Percentiles rank a stretch among this genome's conserved stretches.
These are phyloP conservation scores for Herpetotheres cachinnans DNA, from an alignment of 2,113 vertebrate species.

Conservation along the genomic window DNA sequence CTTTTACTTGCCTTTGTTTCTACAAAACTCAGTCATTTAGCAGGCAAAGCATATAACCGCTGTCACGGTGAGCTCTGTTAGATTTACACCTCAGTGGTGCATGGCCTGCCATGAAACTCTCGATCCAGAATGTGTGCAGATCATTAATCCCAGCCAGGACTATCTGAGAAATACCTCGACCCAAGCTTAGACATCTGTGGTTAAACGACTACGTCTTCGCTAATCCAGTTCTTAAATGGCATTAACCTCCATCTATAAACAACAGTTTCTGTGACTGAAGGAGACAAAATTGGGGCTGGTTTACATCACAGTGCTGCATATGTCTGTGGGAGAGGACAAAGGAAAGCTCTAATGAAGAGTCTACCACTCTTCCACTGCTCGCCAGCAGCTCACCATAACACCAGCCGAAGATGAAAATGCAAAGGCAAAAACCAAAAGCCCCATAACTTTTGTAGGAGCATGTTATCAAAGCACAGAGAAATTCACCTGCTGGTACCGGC, in stretches of 20 bases:
- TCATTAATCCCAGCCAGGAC: neutral
- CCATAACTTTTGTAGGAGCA: neutral
- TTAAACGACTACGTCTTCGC: neutral
- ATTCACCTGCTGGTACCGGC: neutral
- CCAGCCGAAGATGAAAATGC: neutral
- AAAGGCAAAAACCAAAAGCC: neutral
- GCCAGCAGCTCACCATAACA: fast-evolving
- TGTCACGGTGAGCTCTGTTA: neutral
- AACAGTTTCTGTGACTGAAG: neutral
- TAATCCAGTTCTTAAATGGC: slow-evolving; percentile 28
- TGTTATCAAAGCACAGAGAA: neutral
- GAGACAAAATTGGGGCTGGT: slow-evolving; percentile 1
- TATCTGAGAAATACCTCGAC: neutral
- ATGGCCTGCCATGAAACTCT: neutral
- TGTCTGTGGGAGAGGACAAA: neutral
- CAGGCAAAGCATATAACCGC: neutral
- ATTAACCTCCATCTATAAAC: slow-evolving; percentile 45
- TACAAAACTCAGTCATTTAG: neutral
- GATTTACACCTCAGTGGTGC: neutral
- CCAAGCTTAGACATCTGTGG: neutral
- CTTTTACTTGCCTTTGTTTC: neutral
- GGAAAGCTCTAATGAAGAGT: neutral
- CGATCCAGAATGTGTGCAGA: neutral
- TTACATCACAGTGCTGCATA: neutral
- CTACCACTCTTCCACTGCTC: fast-evolving